Evolutionary conservation across 1,140 invertebrate genomes (phyloP), one percentile per base, ranked within the genome.

Genomic region (Tachypleus tridentatus): DNA sequence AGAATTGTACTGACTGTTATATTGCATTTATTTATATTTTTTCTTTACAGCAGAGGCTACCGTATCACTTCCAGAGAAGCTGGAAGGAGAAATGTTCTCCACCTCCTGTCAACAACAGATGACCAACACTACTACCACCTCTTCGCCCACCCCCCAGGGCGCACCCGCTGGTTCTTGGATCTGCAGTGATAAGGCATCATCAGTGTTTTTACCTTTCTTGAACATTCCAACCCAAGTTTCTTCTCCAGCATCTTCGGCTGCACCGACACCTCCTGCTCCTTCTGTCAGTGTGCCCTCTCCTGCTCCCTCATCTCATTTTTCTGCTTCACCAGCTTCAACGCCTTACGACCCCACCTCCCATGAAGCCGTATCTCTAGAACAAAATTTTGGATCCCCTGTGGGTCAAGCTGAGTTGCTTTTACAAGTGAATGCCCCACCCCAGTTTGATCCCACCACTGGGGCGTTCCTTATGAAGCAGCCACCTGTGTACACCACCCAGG

Each of bases 401-500:
- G n/a, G 53, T 3, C 63, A 65, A 58, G 60, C 60, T 60, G 67
- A 65, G 49, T 53, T 63, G 29, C 29, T 29, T 29, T 29, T 29
- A 29, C 29, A 29, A 29, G 29, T 29, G 29, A 29, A 29, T 29
- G 29, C 29, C 29, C 29, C 29, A 49, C 62, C 64, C 3, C 49
- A 61, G 54, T 62, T 64, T n/a, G 49, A 65, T 4, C 65, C 63
- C 49, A 63, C 51, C 10, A 56, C 63, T 49, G 67, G 64, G 5
- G 60, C 64, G 6, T 67, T 70, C 52, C 67, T 69, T 8, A 65
- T 77, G 52, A 78, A 78, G 65, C 77, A 78, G 61, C 75, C 75
- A 11, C 76, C 75, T 47, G 70, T 74, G 7, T 79, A 76, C 68
- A 76, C 69, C 58, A 75, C 74, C 64, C 75, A 74, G 59, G 65